Evolutionary conservation across 2,113 vertebrate genomes (phyloP).

Genomic region (Lepus timidus): DNA sequence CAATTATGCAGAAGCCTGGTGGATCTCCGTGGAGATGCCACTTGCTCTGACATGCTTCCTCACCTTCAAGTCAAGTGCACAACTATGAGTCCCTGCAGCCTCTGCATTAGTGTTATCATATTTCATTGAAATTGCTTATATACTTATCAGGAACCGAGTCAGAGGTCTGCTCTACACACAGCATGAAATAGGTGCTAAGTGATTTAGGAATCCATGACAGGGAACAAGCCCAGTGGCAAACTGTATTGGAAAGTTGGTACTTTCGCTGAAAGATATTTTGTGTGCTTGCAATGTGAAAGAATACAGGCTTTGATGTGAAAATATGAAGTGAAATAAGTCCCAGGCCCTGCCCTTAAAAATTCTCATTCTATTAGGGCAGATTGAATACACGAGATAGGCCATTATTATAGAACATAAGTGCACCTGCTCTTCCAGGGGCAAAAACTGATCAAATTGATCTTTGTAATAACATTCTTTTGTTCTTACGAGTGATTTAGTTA

Average conservation of each 20-base stretch:
- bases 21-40: not conserved
- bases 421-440: not conserved
- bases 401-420: not conserved
- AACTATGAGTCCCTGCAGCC: accelerated
- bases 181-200: not conserved
- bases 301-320: not conserved
- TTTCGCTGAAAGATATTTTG: not conserved
- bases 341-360: not conserved
- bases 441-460: not conserved
- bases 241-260: not conserved
- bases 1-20: not conserved
- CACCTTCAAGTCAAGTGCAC: not conserved
- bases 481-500: not conserved
- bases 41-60: not conserved
- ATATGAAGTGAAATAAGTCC: not conserved
- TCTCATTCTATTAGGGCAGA: not conserved
- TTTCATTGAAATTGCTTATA: not conserved
- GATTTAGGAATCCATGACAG: not conserved
- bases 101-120: not conserved
- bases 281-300: not conserved
- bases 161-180: too few relatives aligned
- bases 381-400: not conserved
- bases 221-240: not conserved
- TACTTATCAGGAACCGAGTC: not conserved
- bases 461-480: not conserved